Percentiles rank a stretch among this genome's conserved stretches.
Conservation (phyloP, 2,113 vertebrate genomes). For the Aspidoscelis tigris region DNA sequence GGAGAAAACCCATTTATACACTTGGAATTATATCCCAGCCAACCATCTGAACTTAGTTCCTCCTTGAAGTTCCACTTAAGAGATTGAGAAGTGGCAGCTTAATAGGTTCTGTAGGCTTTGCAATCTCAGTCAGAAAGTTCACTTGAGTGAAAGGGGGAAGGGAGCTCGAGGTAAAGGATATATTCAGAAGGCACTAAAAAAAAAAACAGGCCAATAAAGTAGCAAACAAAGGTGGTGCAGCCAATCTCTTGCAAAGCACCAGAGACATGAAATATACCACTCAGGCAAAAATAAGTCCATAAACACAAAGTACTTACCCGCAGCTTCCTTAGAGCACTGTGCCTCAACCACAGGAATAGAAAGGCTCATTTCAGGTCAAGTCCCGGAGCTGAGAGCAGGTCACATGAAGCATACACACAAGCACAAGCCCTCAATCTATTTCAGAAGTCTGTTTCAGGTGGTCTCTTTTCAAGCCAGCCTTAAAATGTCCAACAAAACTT, state of each 20-base stretch:
- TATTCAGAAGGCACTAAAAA: background rate
- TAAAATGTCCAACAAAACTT: too few relatives aligned
- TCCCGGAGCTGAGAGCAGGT: too few relatives aligned
- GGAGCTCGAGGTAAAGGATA: constrained; percentile 7
- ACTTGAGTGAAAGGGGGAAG: background rate
- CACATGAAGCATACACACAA: too few relatives aligned
- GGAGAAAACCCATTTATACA: background rate
- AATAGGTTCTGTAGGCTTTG: background rate
- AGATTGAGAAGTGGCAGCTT: constrained; percentile 7
- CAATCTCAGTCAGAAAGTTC: constrained; percentile 1
- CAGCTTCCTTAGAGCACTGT: too few relatives aligned
- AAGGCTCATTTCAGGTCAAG: too few relatives aligned
- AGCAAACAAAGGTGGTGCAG: background rate
- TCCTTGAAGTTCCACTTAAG: background rate
- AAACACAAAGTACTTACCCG: background rate
- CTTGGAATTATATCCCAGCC: background rate
- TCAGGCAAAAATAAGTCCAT: background rate
- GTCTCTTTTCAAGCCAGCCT: too few relatives aligned
- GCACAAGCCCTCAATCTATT: too few relatives aligned
- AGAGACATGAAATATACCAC: background rate
- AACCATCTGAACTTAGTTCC: background rate
- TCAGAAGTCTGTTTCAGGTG: too few relatives aligned
- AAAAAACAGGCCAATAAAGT: background rate
- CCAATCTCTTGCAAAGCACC: background rate
- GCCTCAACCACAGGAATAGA: background rate